Evolutionary conservation across 2,888 invertebrate genomes (phyloP), one percentile per base, ranked within the genome.

Genomic region (Nematopogon swammerdamellus): DNA sequence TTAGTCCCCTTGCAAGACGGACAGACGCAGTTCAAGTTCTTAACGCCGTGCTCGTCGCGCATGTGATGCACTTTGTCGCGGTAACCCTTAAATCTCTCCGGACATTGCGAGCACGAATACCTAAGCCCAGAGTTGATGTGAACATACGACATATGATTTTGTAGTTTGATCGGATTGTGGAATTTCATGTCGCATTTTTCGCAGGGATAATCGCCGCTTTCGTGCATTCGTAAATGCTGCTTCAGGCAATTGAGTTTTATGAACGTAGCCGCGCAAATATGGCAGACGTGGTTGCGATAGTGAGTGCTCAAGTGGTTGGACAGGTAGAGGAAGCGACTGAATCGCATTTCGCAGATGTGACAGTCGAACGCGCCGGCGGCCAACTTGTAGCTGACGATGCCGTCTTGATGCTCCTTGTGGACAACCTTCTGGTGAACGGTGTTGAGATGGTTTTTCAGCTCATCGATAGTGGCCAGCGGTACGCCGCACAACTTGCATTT

Each of bases 261-360:
- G 67, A 68, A 72, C 0, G 79, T 77, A 14, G 72, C 70, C 1
- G 70, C 67, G 52, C 82, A 83, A 0, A 73, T 62, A 19, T 77
- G 72, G 53, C 82, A 83, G 10, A 74, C 67, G 53, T 74, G 74
- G 61, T 82, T 74, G 25, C 62, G 60, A 19, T 58, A 73, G 50
- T 73, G 73, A 0, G 56, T 54, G 42, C 67, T 68, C 73, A 73
- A 72, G 29, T 70, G 70, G 14, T 36, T 36, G 14, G 36, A 6
- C 3, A 36, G 36, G 11, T 14, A 14, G 3, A 4, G 4, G 36
- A 36, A 36, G 11, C 8, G 8, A 14, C 6, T 36, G 14, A 36
- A 36, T 3, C n/a, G 36, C 36, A 36, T 36, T 4, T 14, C 3
- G 36, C 36, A 36, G 36, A 36, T 36, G 36, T 36, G 36, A 14